Percentiles rank a stretch among this genome's conserved stretches.
Evolutionary conservation across 2,113 vertebrate species (phyloP).

Genomic region (Trichomycterus rosablanca): DNA sequence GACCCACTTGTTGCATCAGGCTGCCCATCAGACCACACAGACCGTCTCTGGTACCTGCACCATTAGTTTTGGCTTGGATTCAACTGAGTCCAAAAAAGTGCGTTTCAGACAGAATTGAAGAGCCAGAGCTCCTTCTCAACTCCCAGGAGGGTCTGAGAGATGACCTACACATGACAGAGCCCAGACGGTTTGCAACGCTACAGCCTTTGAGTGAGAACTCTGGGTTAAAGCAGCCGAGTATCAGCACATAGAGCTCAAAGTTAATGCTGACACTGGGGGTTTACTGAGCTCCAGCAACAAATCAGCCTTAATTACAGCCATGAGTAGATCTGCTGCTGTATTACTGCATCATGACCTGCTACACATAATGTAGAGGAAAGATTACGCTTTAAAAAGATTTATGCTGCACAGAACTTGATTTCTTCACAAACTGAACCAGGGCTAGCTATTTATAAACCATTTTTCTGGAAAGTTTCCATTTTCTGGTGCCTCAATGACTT

Average conservation of each 20-base stretch:
- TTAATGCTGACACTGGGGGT: constrained; percentile 9
- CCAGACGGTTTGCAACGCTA: constrained; percentile 46
- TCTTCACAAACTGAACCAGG: background rate
- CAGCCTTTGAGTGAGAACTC: constrained; percentile 39
- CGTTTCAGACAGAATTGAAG: constrained; percentile 34
- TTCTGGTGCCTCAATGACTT: background rate
- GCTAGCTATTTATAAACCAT: background rate
- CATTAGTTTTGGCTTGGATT: constrained; percentile 52
- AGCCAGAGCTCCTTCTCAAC: constrained; percentile 44
- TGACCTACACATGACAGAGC: constrained; percentile 47
- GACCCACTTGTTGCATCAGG: no score
- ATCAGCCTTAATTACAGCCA: constrained; percentile 37
- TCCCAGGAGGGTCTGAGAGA: constrained; percentile 18
- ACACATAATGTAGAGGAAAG: constrained; percentile 18
- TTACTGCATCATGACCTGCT: constrained; percentile 10
- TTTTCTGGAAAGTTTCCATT: background rate
- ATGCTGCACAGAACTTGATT: constrained; percentile 20
- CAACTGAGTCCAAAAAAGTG: constrained; percentile 40
- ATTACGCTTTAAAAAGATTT: no score
- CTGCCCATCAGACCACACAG: constrained; percentile 43
- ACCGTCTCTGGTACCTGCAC: no score
- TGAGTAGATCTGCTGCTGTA: background rate
- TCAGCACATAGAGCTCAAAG: constrained; percentile 11
- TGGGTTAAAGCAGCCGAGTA: constrained; percentile 7
- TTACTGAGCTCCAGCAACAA: constrained; percentile 36